Evolutionary conservation across 2,888 invertebrate species (phyloP), one percentile per base, ranked within the genome.

Genomic region (Phania funesta): DNA sequence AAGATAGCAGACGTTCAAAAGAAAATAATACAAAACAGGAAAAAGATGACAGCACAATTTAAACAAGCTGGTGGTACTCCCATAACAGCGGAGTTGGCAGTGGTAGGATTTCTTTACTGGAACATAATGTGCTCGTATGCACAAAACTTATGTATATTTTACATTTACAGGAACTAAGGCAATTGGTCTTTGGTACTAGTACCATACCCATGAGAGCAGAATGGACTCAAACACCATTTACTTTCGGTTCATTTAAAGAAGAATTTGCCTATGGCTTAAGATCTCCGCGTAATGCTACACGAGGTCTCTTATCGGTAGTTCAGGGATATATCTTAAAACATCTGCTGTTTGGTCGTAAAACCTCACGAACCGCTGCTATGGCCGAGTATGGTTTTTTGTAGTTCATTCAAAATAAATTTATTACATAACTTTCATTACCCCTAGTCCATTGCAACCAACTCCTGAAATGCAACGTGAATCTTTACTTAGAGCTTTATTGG

Each of bases 291-390:
- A 95, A 95, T 85, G 94, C 93, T 0, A 93, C 94, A 3, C 90
- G 94, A 46, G 93, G 93, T 1, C 87, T 94, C 3, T 87, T 94
- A 9, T 94, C 94, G 0, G 94, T 93, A 1, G 92, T 95, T 0
- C 95, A 95, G 86, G 95, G 95, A 0, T 93, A 94, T 74, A 92
- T 95, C 85, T 91, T 95, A 74, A 95, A 95, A 87, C 93, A 94
- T 90, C 91, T 95, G 79, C 91, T 95, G 22, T 95, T 95, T 85
- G 93, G 93, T 80, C 92, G 83, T 18, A 87, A 87, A 64, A 81
- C 26, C 3, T 84, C 83, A 9, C 84, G 87, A n/a, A 74, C 77
- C 7, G 58, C 84, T 16, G 68, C 83, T n/a, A 73, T 83, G 38
- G 75, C 70, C 20, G 87, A 88, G 88, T 89, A 84, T 71, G 87